A percentile compares a stretch with the other conserved stretches of the same genome.
These are phyloP conservation scores for Amniataba percoides DNA, from an alignment of 2,797 vertebrate species.

Conservation along the genomic window DNA sequence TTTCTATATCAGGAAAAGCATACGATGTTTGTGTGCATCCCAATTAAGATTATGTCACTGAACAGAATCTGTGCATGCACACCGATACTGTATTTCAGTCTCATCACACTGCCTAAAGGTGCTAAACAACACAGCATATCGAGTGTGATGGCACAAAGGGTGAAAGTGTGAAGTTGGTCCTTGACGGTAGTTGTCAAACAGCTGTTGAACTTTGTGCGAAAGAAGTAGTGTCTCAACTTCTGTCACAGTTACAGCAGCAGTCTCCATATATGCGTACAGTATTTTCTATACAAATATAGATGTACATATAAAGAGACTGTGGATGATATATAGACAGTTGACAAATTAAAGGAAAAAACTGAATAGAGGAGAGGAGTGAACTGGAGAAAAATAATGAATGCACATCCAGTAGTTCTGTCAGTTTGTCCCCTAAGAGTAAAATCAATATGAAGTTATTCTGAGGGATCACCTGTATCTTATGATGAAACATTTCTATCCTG, in stretches of 20 bases:
- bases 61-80: slow-evolving; percentile 1
- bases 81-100: neutral
- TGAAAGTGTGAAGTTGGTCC: slow-evolving; percentile 10
- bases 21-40: too few relatives aligned
- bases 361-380: too few relatives aligned
- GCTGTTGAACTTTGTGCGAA: slow-evolving; percentile 10
- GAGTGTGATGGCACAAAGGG: neutral
- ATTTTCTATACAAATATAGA: neutral
- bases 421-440: too few relatives aligned
- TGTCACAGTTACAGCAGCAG: neutral
- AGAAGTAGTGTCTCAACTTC: neutral
- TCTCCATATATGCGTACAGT: neutral
- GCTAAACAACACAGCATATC: neutral
- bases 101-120: neutral
- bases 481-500: too few relatives aligned
- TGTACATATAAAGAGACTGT: neutral
- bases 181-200: slow-evolving; percentile 18
- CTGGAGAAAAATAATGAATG: too few relatives aligned
- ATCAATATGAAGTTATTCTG: too few relatives aligned
- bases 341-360: too few relatives aligned
- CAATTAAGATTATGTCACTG: too few relatives aligned
- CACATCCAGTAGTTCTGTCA: too few relatives aligned
- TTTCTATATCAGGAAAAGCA: neutral
- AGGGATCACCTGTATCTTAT: too few relatives aligned
- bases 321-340: neutral